phyloP scores from a whole-genome alignment of 1,140 invertebrate species.

The Nebria ingens region DNA sequence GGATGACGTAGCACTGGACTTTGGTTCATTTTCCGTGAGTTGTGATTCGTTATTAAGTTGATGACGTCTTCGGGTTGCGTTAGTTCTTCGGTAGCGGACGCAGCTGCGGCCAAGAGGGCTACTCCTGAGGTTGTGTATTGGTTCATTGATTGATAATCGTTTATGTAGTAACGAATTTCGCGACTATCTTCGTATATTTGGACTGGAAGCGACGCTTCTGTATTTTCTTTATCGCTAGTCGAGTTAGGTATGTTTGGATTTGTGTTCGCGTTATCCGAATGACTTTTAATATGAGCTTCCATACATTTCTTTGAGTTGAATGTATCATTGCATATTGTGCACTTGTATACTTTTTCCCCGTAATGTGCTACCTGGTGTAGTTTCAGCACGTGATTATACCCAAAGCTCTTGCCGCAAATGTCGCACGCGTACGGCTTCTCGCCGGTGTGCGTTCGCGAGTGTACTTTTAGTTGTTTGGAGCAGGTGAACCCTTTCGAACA shows the following conservation, averaged over 20 bases:
- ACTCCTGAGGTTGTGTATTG: slow-evolving; percentile 23
- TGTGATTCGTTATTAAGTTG: slow-evolving; percentile 26
- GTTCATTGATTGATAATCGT: slow-evolving; percentile 28
- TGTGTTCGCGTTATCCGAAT: slow-evolving; percentile 52
- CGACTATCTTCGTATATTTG: slow-evolving; percentile 12
- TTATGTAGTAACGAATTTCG: slow-evolving; percentile 29
- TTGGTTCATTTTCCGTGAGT: not conserved
- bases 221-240: slow-evolving; percentile 40
- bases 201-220: slow-evolving; percentile 27
- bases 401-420: slow-evolving; percentile 65
- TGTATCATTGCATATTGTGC: slow-evolving; percentile 78
- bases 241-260: slow-evolving; percentile 28
- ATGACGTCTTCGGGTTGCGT: slow-evolving; percentile 23
- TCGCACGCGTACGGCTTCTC: slow-evolving; percentile 65
- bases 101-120: slow-evolving; percentile 29
- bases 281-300: slow-evolving; percentile 83
- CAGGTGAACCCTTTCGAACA: slow-evolving; percentile 83
- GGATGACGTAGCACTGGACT: slow-evolving; percentile 22
- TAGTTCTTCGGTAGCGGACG: slow-evolving; percentile 18
- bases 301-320: slow-evolving; percentile 83
- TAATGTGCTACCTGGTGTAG: slow-evolving; percentile 67
- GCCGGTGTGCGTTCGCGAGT: slow-evolving; percentile 74
- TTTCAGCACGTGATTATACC: slow-evolving; percentile 32
- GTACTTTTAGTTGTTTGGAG: slow-evolving; percentile 81
- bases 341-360: slow-evolving; percentile 85